A percentile compares a stretch with the other conserved stretches of the same genome.
phyloP scores from a whole-genome alignment of 1,140 invertebrate species.

The Acyrthosiphon pisum region DNA sequence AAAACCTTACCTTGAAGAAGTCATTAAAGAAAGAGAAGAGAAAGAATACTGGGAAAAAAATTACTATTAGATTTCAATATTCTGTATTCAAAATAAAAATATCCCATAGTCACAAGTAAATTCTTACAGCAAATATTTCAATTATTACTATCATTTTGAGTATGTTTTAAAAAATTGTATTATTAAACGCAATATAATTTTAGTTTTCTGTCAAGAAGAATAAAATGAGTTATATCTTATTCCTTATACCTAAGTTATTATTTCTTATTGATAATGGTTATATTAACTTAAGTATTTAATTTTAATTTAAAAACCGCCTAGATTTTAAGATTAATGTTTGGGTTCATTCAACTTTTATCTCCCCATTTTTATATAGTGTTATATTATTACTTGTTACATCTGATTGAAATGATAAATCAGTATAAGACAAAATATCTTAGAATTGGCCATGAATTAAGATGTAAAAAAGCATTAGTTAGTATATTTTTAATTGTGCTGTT shows the following conservation, averaged over 20 bases:
- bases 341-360: too few species aligned
- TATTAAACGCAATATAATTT: background rate
- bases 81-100: background rate
- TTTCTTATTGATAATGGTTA: too few species aligned
- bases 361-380: too few species aligned
- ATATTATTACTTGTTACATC: too few species aligned
- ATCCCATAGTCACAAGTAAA: slow-evolving; percentile 15
- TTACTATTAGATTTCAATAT: slow-evolving; percentile 40
- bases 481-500: too few species aligned
- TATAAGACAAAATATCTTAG: too few species aligned
- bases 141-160: background rate
- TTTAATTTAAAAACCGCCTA: too few species aligned
- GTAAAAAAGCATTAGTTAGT: too few species aligned
- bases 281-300: too few species aligned
- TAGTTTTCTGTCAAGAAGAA: background rate
- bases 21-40: slow-evolving; percentile 51
- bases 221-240: background rate
- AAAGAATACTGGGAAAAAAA: slow-evolving; percentile 58
- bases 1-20: slow-evolving; percentile 29
- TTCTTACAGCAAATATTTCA: background rate
- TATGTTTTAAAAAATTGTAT: background rate
- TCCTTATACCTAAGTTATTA: background rate
- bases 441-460: too few species aligned
- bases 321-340: too few species aligned
- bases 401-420: too few species aligned